Evolutionary conservation across 2,888 invertebrate genomes (phyloP).

Genomic region (Machimus atricapillus): DNA sequence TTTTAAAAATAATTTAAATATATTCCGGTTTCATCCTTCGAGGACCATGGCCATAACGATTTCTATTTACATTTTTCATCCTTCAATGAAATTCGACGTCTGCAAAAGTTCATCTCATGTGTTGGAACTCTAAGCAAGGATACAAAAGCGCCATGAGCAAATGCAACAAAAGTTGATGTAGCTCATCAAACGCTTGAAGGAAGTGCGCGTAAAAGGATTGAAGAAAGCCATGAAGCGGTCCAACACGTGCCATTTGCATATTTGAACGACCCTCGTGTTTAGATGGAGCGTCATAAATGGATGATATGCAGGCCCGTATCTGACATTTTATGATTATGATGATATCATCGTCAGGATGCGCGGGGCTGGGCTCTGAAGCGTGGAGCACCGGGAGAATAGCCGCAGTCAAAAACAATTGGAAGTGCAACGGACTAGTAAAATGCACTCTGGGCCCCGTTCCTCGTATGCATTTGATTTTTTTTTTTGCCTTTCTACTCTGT

Average conservation of each 20-base stretch:
- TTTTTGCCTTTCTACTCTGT: neutral
- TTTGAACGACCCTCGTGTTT: constrained; percentile 27
- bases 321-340: constrained; percentile 41
- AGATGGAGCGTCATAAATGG: constrained; percentile 41
- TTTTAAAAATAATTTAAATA: neutral
- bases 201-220: constrained; percentile 42
- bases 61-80: neutral
- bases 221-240: constrained; percentile 41
- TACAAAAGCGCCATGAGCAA: neutral
- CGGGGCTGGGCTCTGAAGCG: neutral
- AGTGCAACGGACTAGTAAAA: constrained; percentile 47
- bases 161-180: constrained; percentile 20
- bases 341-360: constrained; percentile 36
- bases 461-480: constrained; percentile 36
- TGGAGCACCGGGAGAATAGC: neutral
- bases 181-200: constrained; percentile 43
- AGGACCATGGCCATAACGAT: neutral
- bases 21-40: neutral
- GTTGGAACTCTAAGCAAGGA: neutral
- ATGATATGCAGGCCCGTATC: constrained; percentile 30
- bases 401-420: constrained; percentile 43
- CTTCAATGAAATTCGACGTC: neutral
- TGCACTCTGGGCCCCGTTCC: constrained; percentile 31
- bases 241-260: constrained; percentile 40
- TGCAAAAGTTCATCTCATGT: neutral